A percentile compares a stretch with the other conserved stretches of the same genome.
Conservation (phyloP, 1,140 invertebrate species). For the Drosophila cardini region DNA sequence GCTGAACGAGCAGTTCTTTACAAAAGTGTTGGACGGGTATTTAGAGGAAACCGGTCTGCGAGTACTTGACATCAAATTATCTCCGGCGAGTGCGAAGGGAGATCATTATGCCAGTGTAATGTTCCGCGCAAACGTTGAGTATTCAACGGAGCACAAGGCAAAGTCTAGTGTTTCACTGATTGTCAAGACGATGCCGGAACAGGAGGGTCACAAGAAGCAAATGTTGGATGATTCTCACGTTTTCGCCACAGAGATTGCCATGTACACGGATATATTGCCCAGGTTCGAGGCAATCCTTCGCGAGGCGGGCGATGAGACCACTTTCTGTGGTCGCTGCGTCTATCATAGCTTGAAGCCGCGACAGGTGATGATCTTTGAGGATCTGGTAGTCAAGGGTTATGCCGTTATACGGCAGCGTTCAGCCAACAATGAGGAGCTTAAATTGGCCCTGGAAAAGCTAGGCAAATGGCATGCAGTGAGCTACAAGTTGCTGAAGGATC, state of each 20-base stretch:
- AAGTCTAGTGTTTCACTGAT: slow-evolving; percentile 54
- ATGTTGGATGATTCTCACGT: slow-evolving; percentile 46
- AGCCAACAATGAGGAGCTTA: slow-evolving; percentile 44
- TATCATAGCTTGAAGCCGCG: slow-evolving; percentile 57
- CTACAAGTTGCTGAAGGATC: slow-evolving; percentile 52
- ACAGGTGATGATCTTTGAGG: slow-evolving; percentile 67
- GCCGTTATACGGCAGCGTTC: slow-evolving; percentile 49
- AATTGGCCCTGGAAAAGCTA: slow-evolving; percentile 44
- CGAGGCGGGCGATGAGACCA: slow-evolving; percentile 40
- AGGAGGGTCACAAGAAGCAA: slow-evolving; percentile 67
- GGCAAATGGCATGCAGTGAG: slow-evolving; percentile 73
- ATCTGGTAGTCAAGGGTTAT: slow-evolving; percentile 61
- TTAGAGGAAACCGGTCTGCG: slow-evolving; percentile 35
- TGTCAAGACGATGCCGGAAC: slow-evolving; percentile 72
- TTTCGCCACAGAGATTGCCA: slow-evolving; percentile 69
- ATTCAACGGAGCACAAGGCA: slow-evolving; percentile 3
- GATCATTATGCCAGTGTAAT: slow-evolving; percentile 81
- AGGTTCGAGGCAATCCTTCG: slow-evolving; percentile 62
- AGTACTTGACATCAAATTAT: slow-evolving; percentile 42
- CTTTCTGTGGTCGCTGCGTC: slow-evolving; percentile 41
- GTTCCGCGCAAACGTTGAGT: slow-evolving; percentile 58
- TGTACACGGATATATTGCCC: slow-evolving; percentile 66
- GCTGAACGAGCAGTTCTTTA: slow-evolving; percentile 58
- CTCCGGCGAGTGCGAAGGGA: slow-evolving; percentile 67
- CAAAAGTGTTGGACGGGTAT: slow-evolving; percentile 38